phyloP scores from a whole-genome alignment of 2,113 vertebrate genomes.

The Amazona guildingii region DNA sequence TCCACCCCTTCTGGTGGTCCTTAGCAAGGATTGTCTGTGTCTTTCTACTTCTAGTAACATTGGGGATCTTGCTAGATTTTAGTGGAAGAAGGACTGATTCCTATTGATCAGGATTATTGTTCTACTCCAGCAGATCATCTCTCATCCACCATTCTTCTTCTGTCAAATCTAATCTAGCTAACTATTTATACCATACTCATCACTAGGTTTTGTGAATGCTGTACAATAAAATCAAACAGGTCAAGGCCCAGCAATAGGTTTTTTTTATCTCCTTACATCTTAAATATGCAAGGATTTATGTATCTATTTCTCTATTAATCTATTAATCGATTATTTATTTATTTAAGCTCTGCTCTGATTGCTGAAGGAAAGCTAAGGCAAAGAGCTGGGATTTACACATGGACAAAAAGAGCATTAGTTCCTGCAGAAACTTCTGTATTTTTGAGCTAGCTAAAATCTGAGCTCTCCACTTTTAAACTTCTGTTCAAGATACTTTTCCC shows the following conservation, averaged over 20 bases:
- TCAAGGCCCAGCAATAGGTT: not conserved
- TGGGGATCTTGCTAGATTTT: not conserved
- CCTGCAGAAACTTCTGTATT: not conserved
- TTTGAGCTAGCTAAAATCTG: not conserved
- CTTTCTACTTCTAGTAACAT: not conserved
- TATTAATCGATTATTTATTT: not conserved
- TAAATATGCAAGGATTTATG: not conserved
- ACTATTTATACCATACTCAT: not conserved
- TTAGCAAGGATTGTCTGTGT: not conserved
- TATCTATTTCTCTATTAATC: not conserved
- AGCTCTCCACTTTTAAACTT: not conserved
- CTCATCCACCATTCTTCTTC: not conserved
- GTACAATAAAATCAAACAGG: not conserved
- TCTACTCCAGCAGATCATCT: not conserved
- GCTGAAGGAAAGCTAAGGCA: not conserved
- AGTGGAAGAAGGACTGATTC: not conserved
- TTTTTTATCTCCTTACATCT: not conserved
- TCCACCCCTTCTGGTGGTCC: not conserved
- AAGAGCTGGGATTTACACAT: not conserved
- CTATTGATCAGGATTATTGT: not conserved
- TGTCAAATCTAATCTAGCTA: not conserved
- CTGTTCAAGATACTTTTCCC: not conserved
- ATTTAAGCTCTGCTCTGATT: not conserved
- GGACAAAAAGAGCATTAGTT: not conserved
- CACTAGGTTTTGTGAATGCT: not conserved